Evolutionary conservation across 2,113 vertebrate genomes (phyloP).

Genomic region (Scolopax mira): DNA sequence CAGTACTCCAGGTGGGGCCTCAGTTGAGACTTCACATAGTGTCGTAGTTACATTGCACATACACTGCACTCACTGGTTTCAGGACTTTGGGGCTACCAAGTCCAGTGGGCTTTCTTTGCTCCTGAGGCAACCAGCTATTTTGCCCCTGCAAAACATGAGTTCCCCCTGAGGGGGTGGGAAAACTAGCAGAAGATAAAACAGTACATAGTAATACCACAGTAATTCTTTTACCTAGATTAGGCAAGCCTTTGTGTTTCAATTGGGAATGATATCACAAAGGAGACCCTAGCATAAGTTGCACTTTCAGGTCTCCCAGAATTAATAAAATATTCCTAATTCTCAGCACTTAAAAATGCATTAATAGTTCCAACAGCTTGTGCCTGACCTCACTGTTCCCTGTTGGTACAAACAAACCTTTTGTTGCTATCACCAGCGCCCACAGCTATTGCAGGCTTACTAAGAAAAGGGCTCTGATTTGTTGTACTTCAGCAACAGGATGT

Average conservation of each 20-base stretch:
- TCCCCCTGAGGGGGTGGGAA: not conserved
- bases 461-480: conserved; percentile 9
- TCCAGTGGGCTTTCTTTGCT: not conserved
- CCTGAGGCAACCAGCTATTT: not conserved
- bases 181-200: not conserved
- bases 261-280: not conserved
- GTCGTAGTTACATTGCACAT: not conserved
- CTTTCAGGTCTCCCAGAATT: conserved; percentile 33
- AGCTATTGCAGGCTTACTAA: conserved; percentile 20
- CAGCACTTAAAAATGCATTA: conserved; percentile 59
- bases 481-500: not conserved
- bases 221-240: not conserved
- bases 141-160: not conserved
- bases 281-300: not conserved
- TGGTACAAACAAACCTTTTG: conserved; percentile 60
- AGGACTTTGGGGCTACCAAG: not conserved
- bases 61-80: not conserved
- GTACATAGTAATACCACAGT: not conserved
- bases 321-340: conserved; percentile 57
- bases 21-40: not conserved
- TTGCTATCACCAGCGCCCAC: conserved; percentile 38
- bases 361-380: conserved; percentile 48
- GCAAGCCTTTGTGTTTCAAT: not conserved
- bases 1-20: too few species aligned
- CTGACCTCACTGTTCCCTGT: conserved; percentile 51